These are phyloP conservation scores for Solen grandis DNA, from an alignment of 1,140 invertebrate genomes.

Conservation along the genomic window DNA sequence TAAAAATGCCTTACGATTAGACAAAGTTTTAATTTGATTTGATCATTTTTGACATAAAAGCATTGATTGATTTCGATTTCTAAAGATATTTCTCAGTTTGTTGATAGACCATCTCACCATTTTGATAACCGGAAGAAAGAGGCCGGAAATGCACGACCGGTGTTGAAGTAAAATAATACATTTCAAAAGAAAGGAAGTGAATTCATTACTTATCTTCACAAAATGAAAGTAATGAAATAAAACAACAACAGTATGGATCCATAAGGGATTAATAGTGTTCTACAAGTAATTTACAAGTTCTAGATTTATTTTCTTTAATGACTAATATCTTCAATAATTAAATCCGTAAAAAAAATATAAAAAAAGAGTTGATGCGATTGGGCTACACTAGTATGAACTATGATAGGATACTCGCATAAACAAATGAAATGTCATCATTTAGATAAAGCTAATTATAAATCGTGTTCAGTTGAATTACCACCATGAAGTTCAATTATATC, in stretches of 20 bases:
- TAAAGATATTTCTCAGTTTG: not conserved
- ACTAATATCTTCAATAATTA: too few relatives aligned
- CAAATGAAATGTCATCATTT: too few relatives aligned
- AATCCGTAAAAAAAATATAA: too few relatives aligned
- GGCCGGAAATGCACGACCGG: constrained; percentile 37
- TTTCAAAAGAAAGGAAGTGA: constrained; percentile 31
- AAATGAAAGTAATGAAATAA: not conserved
- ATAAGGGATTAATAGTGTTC: too few relatives aligned
- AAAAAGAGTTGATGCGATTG: too few relatives aligned
- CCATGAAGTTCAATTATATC: too few relatives aligned
- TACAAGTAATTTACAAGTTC: too few relatives aligned
- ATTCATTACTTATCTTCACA: not conserved
- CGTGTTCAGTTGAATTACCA: too few relatives aligned
- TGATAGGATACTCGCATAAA: too few relatives aligned
- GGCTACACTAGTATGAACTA: too few relatives aligned
- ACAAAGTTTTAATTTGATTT: not conserved
- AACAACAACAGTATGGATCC: not conserved
- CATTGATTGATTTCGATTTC: constrained; percentile 3
- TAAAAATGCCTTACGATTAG: not conserved
- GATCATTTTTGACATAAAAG: not conserved
- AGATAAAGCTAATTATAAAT: too few relatives aligned
- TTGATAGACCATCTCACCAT: constrained; percentile 6
- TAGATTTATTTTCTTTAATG: too few relatives aligned
- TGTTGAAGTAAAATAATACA: constrained; percentile 26
- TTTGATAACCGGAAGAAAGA: constrained; percentile 52